Evolutionary conservation across 2,113 vertebrate genomes (phyloP).

Genomic region (Prochilodus magdalenae): DNA sequence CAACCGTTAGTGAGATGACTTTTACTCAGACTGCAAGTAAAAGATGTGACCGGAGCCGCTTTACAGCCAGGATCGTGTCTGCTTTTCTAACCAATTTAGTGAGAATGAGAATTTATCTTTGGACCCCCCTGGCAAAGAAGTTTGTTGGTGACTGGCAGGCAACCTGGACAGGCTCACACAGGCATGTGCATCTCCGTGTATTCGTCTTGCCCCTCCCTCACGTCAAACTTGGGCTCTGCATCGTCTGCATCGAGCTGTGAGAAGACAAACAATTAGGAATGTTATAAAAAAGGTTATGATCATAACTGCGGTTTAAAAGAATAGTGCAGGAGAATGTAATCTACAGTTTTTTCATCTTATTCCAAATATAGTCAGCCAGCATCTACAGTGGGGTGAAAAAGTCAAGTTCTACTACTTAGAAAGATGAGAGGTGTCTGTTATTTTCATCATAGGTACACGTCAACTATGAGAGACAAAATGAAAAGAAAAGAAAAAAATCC

Average conservation of each 20-base stretch:
- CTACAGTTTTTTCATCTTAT: too few relatives aligned
- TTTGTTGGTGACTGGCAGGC: background rate
- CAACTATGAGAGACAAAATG: too few relatives aligned
- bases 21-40: background rate
- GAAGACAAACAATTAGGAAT: background rate
- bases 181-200: slow-evolving; percentile 98
- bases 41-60: background rate
- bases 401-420: too few relatives aligned
- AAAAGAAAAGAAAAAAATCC: too few relatives aligned
- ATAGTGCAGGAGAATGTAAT: too few relatives aligned
- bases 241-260: slow-evolving; percentile 92
- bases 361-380: too few relatives aligned
- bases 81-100: background rate
- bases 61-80: background rate
- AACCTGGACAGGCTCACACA: slow-evolving; percentile 71
- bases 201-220: slow-evolving; percentile 88
- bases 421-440: too few relatives aligned
- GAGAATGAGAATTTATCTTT: background rate
- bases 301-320: too few relatives aligned
- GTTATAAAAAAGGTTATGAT: background rate
- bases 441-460: too few relatives aligned
- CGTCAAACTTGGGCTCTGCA: slow-evolving; percentile 88
- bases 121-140: background rate
- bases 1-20: background rate
- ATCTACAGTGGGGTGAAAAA: too few relatives aligned